Evolutionary conservation across 2,888 invertebrate genomes (phyloP), one percentile per base, ranked within the genome.

Genomic region (Clanis bilineata): DNA sequence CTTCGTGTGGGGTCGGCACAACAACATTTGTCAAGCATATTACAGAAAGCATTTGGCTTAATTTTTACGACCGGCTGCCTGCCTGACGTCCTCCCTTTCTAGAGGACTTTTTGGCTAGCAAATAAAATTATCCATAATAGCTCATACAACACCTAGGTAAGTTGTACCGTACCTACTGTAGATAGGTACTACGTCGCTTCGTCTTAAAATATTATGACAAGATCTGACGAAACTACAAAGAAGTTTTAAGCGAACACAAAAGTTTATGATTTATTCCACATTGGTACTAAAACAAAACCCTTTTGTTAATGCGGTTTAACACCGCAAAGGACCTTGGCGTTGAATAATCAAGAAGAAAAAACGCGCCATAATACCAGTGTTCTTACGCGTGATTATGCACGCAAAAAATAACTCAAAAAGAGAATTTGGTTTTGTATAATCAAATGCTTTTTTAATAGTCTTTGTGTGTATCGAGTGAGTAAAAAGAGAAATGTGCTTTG

Each of bases 271-370:
- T 22, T 21, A 39, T 15, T 43, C 10, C n/a, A 56, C 21, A 28
- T 28, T 56, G 15, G 28, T 28, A 28, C 18, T 51, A 18, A 51
- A 51, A 51, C 18, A 51, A 51, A 51, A 18, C 28, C 28, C 47
- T 28, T 28, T 51, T 51, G 51, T 51, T 51, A 51, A 9, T 64
- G 63, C 61, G 62, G 63, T 64, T 64, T 38, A 47, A 55, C 51
- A 62, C 41, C 36, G 25, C 55, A 51, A 39, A 59, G 10, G 56
- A 47, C 65, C 61, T 64, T 44, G 51, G 15, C 43, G 4, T 15
- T 51, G 51, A 32, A 51, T 32, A 18, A 18, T 18, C 32, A 51
- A 28, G 51, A 51, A 51, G 51, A 51, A 51, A 51, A 51, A 51
- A 18, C 18, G 18, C 15, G 5, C 9, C 9, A 18, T 18, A 51